Percentiles rank a stretch among this genome's conserved stretches.
phyloP scores from a whole-genome alignment of 2,113 vertebrate species.

The Orthonyx spaldingii region DNA sequence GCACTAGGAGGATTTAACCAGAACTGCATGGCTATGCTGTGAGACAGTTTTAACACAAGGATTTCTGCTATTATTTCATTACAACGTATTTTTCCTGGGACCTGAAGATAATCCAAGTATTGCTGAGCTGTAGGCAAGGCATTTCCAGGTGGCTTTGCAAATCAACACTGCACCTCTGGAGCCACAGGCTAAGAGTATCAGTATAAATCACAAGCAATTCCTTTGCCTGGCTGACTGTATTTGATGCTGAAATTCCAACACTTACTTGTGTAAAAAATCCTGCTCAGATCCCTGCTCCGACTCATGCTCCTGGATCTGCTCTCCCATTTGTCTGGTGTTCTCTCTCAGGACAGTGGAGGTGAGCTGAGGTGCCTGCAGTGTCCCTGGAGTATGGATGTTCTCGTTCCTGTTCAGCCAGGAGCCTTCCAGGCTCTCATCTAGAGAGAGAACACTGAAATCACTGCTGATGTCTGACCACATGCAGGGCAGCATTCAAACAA shows the following conservation, averaged over 20 bases:
- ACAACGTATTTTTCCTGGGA: neutral
- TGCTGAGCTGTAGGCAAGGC: neutral
- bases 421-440: constrained; percentile 93
- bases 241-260: neutral
- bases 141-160: neutral
- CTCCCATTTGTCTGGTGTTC: constrained; percentile 87
- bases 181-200: neutral
- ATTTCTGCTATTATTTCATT: neutral
- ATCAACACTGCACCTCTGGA: neutral
- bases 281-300: constrained; percentile 95
- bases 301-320: constrained; percentile 93
- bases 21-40: neutral
- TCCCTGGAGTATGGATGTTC: constrained; percentile 88
- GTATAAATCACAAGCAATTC: neutral
- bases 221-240: neutral
- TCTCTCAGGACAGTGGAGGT: constrained; percentile 95
- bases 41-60: neutral
- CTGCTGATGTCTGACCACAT: neutral
- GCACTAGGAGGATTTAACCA: neutral
- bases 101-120: neutral
- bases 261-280: constrained; percentile 96
- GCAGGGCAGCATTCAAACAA: neutral
- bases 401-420: constrained; percentile 94
- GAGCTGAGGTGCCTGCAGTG: constrained; percentile 90
- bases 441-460: neutral